A percentile compares a stretch with the other conserved stretches of the same genome.
These are phyloP conservation scores for Fundulus diaphanus DNA, from an alignment of 2,797 vertebrate species.

Conservation along the genomic window DNA sequence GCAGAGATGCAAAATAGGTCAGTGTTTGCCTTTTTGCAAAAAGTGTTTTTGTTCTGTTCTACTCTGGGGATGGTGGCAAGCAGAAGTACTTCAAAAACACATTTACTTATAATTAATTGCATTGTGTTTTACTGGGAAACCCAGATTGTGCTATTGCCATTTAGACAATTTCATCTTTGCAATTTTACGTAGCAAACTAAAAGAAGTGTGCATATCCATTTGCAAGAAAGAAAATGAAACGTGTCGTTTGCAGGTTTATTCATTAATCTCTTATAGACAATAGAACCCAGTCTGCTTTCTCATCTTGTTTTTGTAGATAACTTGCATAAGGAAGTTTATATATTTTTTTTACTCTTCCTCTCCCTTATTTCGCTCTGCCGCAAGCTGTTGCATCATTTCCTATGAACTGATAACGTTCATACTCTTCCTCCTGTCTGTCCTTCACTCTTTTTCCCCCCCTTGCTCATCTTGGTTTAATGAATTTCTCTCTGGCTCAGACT, in stretches of 20 bases:
- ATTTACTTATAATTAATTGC: neutral
- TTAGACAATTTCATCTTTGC: neutral
- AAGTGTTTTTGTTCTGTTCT: neutral
- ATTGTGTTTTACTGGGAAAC: no score
- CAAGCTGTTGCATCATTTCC: conserved; percentile 17
- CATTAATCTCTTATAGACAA: neutral
- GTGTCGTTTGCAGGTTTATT: neutral
- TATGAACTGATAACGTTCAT: neutral
- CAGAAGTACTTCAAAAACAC: neutral
- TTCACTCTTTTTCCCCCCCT: neutral
- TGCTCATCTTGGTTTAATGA: neutral
- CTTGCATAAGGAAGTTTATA: neutral
- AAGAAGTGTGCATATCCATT: neutral
- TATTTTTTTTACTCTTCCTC: neutral
- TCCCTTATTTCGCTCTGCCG: conserved; percentile 15
- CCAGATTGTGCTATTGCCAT: neutral
- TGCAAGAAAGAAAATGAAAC: neutral
- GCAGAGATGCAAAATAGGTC: no score
- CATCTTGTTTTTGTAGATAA: neutral
- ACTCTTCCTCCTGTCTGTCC: neutral
- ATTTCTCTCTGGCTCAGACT: neutral
- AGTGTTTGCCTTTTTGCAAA: no score
- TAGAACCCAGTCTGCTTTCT: conserved; percentile 16
- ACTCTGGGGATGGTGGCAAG: neutral
- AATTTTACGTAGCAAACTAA: neutral